Evolutionary conservation across 2,888 invertebrate species (phyloP).

Genomic region (Xanthorhoe designata): DNA sequence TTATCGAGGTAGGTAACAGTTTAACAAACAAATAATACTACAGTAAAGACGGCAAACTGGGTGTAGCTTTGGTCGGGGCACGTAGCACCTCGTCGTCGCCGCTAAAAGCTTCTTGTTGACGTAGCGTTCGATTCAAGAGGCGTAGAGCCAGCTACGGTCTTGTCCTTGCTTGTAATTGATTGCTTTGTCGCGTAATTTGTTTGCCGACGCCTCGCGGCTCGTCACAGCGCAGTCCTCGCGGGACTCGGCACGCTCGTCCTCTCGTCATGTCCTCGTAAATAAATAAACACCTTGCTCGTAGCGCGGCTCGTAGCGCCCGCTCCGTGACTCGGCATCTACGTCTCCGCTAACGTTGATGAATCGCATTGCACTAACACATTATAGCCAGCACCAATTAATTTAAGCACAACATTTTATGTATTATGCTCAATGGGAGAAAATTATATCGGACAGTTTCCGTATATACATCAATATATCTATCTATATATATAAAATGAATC

Average conservation of each 20-base stretch:
- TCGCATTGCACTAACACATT: conserved; percentile 50
- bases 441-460: neutral
- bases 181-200: conserved; percentile 86
- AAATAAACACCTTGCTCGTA: conserved; percentile 70
- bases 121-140: conserved; percentile 80
- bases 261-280: conserved; percentile 78
- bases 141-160: conserved; percentile 68
- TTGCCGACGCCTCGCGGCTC: conserved; percentile 67
- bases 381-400: conserved; percentile 11
- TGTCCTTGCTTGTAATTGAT: conserved; percentile 84
- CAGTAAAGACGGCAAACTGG: conserved; percentile 60
- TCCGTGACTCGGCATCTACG: conserved; percentile 66
- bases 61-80: conserved; percentile 62
- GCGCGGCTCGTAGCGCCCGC: conserved; percentile 37
- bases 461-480: too few relatives aligned
- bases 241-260: conserved; percentile 69
- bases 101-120: conserved; percentile 85
- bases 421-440: neutral
- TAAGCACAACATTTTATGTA: neutral
- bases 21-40: conserved; percentile 59
- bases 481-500: too few relatives aligned
- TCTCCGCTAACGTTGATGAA: conserved; percentile 59
- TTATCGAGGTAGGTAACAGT: conserved; percentile 51
- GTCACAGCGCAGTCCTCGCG: conserved; percentile 70
- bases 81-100: conserved; percentile 70